Base-by-base conservation (phyloP, 2,888 invertebrate genomes). In the Xylota sylvarum region DNA sequence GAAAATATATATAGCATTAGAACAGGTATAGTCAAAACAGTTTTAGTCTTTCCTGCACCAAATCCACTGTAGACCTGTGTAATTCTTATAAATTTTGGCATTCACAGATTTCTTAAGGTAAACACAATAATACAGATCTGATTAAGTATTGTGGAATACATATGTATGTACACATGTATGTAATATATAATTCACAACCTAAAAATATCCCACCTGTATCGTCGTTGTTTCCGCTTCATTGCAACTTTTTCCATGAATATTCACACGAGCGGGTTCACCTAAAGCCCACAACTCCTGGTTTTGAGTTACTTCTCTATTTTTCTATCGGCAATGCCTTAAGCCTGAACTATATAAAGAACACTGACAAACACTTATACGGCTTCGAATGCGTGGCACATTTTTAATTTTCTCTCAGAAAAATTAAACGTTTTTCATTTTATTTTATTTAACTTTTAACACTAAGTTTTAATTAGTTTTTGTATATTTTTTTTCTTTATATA, bases 151-250 rank as follows among this genome's bases (percentile, higher is more conserved):
- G 23, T 3, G 1, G 23, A 23, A 23, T 23, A 23, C 23, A 23
- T 23, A 23, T 3, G 3, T 23, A 23, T 3, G 23, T 23, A 23
- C 23, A 23, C 3, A 23, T 23, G 23, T 23, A 23, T 23, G 23
- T 23, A 3, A 3, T 23, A 9, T 2, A 3, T 10, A 7, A 35
- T 10, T 9, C 14, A 40, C 30, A 40, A n/a, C 30, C 40, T 37
- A 17, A 4, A 37, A 50, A 50, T 9, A 27, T 32, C 62, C 43
- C 91, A 94, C 94, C 94, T 94, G 91, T 95, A 94, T 91, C 94
- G 91, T 78, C 94, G 91, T 90, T 94, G 94, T 91, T 94, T 94
- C 88, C 94, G 91, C 90, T 94, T 94, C 89, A 93, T 92, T 90
- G 91, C 90, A 90, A 92, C 90, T 89, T 90, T 92, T 89, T 92